phyloP scores from a whole-genome alignment of 2,797 vertebrate species.

The Mastacembelus armatus region DNA sequence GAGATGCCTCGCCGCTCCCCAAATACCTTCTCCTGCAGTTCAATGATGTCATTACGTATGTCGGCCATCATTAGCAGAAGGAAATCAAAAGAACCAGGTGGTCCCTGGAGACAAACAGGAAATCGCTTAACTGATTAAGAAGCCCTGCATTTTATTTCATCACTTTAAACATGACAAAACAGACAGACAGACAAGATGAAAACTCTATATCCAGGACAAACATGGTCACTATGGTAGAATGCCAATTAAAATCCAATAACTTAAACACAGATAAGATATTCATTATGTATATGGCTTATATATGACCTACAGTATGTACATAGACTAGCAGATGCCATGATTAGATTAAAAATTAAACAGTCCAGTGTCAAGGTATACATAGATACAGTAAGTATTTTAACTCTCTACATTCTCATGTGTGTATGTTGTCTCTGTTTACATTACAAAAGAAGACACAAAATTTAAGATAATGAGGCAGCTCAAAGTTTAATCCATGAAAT shows the following conservation, averaged over 20 bases:
- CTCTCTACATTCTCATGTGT: too few species aligned
- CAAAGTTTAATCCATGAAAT: not conserved
- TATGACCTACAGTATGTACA: not conserved
- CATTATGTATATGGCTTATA: not conserved
- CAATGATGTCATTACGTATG: constrained; percentile 85
- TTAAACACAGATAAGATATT: not conserved
- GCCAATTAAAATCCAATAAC: not conserved
- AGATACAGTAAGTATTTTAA: too few species aligned
- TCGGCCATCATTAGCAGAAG: constrained; percentile 87
- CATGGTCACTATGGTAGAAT: not conserved
- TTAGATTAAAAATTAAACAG: too few species aligned
- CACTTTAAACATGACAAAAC: too few species aligned
- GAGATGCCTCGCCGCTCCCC: constrained; percentile 76
- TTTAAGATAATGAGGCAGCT: too few species aligned
- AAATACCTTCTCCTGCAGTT: constrained; percentile 86
- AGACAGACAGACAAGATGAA: not conserved
- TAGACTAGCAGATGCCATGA: not conserved
- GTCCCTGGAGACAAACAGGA: constrained; percentile 73
- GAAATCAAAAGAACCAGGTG: constrained; percentile 87
- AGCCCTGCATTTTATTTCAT: not conserved
- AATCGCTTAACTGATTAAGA: constrained; percentile 4
- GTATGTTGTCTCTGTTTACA: too few species aligned
- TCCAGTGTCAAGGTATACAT: too few species aligned
- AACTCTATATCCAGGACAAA: not conserved
- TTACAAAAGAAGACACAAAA: too few species aligned